Evolutionary conservation across 2,888 invertebrate species (phyloP), one percentile per base, ranked within the genome.

Genomic region (Stenoptilia bipunctidactyla): DNA sequence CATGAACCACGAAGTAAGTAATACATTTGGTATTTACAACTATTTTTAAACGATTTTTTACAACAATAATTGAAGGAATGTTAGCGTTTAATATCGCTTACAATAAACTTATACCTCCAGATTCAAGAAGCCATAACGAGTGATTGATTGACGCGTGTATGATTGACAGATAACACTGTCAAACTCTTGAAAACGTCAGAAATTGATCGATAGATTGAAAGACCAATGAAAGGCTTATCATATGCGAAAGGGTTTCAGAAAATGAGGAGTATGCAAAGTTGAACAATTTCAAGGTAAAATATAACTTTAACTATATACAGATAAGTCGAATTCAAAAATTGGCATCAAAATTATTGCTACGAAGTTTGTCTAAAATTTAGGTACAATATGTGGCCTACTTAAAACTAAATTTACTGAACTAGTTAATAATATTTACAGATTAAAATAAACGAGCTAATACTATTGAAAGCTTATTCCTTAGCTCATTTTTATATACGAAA

Each of bases 261-360:
- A 20, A 3, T 20, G 20, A 20, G 8, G 8, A 20, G 20, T 20
- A 8, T 20, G 8, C 13, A 14, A 34, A 12, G 13, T 34, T 4
- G 4, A 34, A 30, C 20, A 12, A 30, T 48, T 51, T 47, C 55
- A 60, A 55, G 66, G 64, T 59, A 66, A 61, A 63, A 67, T 48
- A 57, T 63, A 65, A 56, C 63, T 66, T 34, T 34, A 13, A 34
- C 10, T 79, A 79, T 74, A 67, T 76, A 77, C 73, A 79, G 54
- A 70, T 57, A 68, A 60, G 60, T 58, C 52, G 66, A 71, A 54
- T 70, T 74, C 56, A 64, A 63, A 67, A 66, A 66, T 80, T 80
- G 79, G 80, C 80, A 76, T 80, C 69, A 58, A 67, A 67, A 71
- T 80, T 79, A 82, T 82, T 82, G 79, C 82, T 82, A 77, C 59